phyloP scores from a whole-genome alignment of 2,888 invertebrate species.

The Ernsta delagoae region DNA sequence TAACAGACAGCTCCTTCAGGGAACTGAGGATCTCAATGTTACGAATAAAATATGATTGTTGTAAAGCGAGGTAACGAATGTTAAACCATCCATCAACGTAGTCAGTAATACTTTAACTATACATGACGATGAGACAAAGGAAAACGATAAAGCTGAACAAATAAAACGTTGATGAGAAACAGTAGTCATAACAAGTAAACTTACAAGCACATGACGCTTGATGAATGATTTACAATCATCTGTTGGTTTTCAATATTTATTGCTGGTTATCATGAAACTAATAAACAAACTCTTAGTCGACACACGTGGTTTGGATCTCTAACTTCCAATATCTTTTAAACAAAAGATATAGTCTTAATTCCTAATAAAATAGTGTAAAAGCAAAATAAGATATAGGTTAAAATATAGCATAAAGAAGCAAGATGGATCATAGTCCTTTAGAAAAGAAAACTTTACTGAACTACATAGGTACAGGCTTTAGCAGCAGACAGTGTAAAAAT shows the following conservation, averaged over 20 bases:
- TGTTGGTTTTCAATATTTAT: neutral
- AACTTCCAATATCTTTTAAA: no score
- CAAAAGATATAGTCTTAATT: no score
- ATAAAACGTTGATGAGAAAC: neutral
- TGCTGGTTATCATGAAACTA: no score
- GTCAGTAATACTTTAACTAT: no score
- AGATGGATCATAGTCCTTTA: neutral
- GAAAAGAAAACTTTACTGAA: neutral
- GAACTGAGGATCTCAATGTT: conserved; percentile 5
- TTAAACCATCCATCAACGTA: neutral
- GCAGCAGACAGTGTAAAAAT: conserved; percentile 23
- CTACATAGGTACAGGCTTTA: conserved; percentile 1
- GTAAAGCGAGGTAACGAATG: neutral
- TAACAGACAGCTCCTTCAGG: neutral
- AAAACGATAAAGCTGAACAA: conserved; percentile 2
- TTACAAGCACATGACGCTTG: neutral
- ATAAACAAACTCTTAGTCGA: no score
- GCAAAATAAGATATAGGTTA: no score
- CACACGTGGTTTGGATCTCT: no score
- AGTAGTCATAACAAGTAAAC: neutral
- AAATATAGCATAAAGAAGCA: no score
- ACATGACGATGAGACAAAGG: no score
- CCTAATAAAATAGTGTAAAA: no score
- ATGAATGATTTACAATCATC: neutral
- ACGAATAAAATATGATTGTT: neutral